Evolutionary conservation across 2,888 invertebrate species (phyloP), one percentile per base, ranked within the genome.

Genomic region (Lasioglossum vierecki): DNA sequence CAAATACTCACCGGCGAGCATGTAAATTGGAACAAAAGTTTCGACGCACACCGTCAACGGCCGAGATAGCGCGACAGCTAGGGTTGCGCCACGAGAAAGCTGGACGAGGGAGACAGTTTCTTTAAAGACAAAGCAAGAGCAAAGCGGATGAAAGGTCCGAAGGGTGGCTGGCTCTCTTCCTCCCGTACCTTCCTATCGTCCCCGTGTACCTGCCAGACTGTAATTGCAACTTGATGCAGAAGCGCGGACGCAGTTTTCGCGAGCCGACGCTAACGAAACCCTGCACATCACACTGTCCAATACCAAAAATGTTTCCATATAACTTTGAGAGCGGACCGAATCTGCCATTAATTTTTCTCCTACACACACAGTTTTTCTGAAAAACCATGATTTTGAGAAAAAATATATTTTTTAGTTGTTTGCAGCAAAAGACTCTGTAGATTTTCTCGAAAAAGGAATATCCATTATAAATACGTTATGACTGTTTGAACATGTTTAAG

Each of bases 21-120:
- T 74, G 68, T 80, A 88, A 66, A 89, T 84, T 82, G 71, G 86
- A 89, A 89, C 89, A 89, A 91, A 90, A 90, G 89, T 92, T 91
- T 87, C 88, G 83, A 88, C 88, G 81, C 83, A 88, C 86, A 84
- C 83, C 66, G 87, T 85, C 88, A 77, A 80, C 68, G 80, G 26
- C 30, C 63, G 83, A 87, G 88, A 86, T 87, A 86, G 80, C 86
- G 76, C 74, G 82, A 71, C 77, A 79, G 79, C 44, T 46, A 39
- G 76, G 66, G 66, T 57, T 11, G 30, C 15, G n/a, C 49, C 46
- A 41, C 39, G 46, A 26, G 57, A 9, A 30, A 46, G 41, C 13
- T 11, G 26, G 60, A 26, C 60, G 57, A 6, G 75, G 22, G 79
- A 68, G 15, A 13, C 63, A 76, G 77, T 88, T 84, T 81, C 86